Base-by-base conservation (phyloP, 1,140 invertebrate species). In the Hermatobates lingyangjiaoensis region DNA sequence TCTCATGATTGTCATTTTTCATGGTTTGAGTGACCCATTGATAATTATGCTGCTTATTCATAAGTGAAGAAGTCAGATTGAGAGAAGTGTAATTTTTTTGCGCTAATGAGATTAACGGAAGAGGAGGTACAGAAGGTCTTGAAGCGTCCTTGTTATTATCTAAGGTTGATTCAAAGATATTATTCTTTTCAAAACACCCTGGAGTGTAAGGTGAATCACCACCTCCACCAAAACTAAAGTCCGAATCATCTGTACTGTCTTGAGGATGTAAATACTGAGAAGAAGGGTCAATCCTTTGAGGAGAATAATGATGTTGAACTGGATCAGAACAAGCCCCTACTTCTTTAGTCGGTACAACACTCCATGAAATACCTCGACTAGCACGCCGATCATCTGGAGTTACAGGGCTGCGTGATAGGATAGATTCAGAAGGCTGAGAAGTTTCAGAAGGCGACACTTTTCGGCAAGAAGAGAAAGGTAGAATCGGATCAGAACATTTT, bases 131-230 rank as follows among this genome's bases (percentile, higher is more conserved):
- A 26, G 42, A 3, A 18, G 48, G 48, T 14, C 15, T 30, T 12
- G 48, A 30, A 2, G 26, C 30, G 12, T n/a, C 27, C 12, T 25
- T 50, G 15, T 28, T 46, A 27, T 62, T 52, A 2, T 51, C 71
- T n/a, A 69, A 67, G 18, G 84, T 84, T 24, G 86, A 84, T 66
- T 87, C 83, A 67, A 88, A 88, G 28, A 88, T 70, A 63, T 87
- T 85, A 60, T 86, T 82, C 58, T 83, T 86, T 60, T 88, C 54
- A 77, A 81, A 2, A 5, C 81, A 84, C 24, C 81, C 84, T 0
- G 85, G 84, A 23, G 83, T 87, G 66, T 87, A 87, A 0, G 87
- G 86, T 12, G 84, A 87, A 47, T 83, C 78, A 58, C 54, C 58
- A 23, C 46, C 48, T 24, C 55, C 38, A 10, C 54, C 54, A 14